Conservation (phyloP, 2,888 invertebrate species). For the Drymonia ruficornis region DNA sequence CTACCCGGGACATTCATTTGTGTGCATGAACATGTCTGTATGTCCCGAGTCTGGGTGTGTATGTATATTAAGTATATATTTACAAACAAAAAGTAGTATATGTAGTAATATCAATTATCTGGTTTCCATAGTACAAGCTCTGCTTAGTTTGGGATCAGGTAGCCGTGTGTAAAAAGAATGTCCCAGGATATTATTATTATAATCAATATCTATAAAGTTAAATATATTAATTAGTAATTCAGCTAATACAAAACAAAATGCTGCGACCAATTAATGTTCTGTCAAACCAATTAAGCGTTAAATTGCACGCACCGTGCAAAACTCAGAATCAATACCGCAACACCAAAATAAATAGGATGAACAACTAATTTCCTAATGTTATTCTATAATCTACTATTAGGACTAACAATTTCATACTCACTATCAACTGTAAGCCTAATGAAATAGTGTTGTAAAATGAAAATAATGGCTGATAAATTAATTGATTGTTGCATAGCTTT, state of each 20-base stretch:
- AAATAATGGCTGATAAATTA: not conserved
- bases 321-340: constrained; percentile 40
- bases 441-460: not conserved
- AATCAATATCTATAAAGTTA: constrained; percentile 24
- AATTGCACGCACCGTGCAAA: constrained; percentile 53
- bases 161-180: too few relatives aligned
- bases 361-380: constrained; percentile 52
- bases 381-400: constrained; percentile 28
- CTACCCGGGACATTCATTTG: too few relatives aligned
- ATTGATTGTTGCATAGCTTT: not conserved
- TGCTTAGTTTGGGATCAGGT: too few relatives aligned
- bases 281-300: constrained; percentile 58
- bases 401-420: not conserved
- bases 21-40: too few relatives aligned
- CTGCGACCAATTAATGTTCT: constrained; percentile 26
- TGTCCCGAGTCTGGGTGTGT: too few relatives aligned
- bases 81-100: too few relatives aligned
- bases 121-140: too few relatives aligned
- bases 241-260: constrained; percentile 23
- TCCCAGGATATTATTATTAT: too few relatives aligned
- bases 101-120: too few relatives aligned
- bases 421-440: not conserved
- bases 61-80: too few relatives aligned
- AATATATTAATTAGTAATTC: constrained; percentile 28
- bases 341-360: constrained; percentile 27